Evolutionary conservation across 2,113 vertebrate genomes (phyloP), one percentile per base, ranked within the genome.

Genomic region (Cyanoderma ruficeps): DNA sequence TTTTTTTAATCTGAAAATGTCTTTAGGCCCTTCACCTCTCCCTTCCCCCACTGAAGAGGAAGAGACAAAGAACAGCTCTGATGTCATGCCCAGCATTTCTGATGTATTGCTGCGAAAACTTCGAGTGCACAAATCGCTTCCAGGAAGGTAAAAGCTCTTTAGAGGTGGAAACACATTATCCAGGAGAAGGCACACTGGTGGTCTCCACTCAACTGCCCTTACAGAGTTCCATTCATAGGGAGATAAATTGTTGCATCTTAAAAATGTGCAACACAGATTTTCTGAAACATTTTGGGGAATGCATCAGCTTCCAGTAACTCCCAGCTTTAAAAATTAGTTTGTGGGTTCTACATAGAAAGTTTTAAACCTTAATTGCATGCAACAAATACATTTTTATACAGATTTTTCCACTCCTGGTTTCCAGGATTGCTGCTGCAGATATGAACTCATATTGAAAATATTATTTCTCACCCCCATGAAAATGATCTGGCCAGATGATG

Each of bases 1-100:
- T 79, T 79, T 76, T 88, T 80, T 70, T 50, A 1, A 83, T 60
- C 39, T 91, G 25, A 37, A 84, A 56, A 94, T 87, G 20, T 89
- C 92, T 74, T 75, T 93, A 99, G 99, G 98, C 57, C 76, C 96
- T 63, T 97, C 97, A 89, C 97, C 98, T 50, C 97, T 97, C 27
- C 92, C 96, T 11, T 96, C 96, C 47, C 89, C 96, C 46, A 95
- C 89, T 80, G 98, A 96, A 53, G 98, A 98, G 33, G 98, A 98
- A 87, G 98, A 99, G 50, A n/a, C 92, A 9, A 99, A 98, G 94
- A 98, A 92, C 77, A 98, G 98, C 81, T 97, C 98, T 24, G 99
- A 99, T 19, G 98, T 99, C 83, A 99, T 99, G 98, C 99, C 99
- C 59, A 99, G 98, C 97, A 99, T 99, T 97, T 98, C 99, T 64